Evolutionary conservation across 2,797 vertebrate genomes (phyloP), one percentile per base, ranked within the genome.

Genomic region (Lutjanus argentimaculatus): DNA sequence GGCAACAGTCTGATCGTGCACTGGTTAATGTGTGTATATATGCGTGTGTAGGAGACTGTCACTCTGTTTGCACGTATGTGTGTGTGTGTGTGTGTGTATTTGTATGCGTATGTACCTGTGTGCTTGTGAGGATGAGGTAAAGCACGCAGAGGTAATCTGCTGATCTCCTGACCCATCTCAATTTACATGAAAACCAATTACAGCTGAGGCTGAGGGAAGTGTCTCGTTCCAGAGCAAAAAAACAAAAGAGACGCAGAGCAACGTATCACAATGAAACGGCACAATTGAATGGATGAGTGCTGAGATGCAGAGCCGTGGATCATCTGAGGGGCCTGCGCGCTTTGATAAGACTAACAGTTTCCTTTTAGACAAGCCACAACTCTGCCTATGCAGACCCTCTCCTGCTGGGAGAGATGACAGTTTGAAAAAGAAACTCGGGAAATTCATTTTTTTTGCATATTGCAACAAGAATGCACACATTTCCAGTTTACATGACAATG

Each of bases 101-200:
- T 78, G 46, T 76, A 67, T 62, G 46, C 45, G 53, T 63, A 52
- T 65, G 48, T 36, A 75, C 49, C 51, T 36, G 53, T 46, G 68
- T 52, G 57, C 78, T 77, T 76, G 86, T 0, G 3, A 70, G 67
- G 42, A 16, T n/a, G 61, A 85, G 74, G 55, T 67, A 70, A 80
- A 82, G 48, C 57, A 67, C 25, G 55, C 51, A 10, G 61, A 67
- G 68, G 70, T 81, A 85, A 81, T 92, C 83, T 91, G 85, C 85
- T 89, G 86, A 93, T 92, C 89, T 92, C 73, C 84, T 87, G 85
- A 88, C 89, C 85, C 59, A 88, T 92, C 88, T 93, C 88, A 89
- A 91, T 95, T 93, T 93, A 93, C 90, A 90, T 89, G 88, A 91
- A 93, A 92, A 93, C 82, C 92, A 93, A 94, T 94, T 94, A 94